Percentiles rank a stretch among this genome's conserved stretches.
phyloP scores from a whole-genome alignment of 2,113 vertebrate species.

The Clarias macrocephalus region DNA sequence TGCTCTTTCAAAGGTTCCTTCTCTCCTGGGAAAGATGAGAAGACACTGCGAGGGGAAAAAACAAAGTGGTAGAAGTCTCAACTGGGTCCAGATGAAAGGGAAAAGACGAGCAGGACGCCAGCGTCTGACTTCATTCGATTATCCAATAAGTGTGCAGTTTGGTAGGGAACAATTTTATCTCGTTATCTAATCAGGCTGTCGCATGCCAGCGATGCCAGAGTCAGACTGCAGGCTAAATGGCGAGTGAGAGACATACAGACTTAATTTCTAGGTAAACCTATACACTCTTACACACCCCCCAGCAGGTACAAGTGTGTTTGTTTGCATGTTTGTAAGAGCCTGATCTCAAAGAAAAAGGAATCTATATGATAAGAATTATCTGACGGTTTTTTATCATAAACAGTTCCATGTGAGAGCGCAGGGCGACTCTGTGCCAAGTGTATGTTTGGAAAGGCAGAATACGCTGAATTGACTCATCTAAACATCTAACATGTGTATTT shows the following conservation, averaged over 20 bases:
- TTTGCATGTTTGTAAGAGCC: not conserved
- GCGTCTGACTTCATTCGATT: conserved; percentile 56
- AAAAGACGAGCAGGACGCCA: conserved; percentile 60
- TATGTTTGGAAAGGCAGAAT: conserved; percentile 15
- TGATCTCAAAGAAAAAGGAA: conserved; percentile 7
- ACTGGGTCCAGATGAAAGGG: conserved; percentile 73
- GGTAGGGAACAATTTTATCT: conserved; percentile 58
- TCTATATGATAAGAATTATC: conserved; percentile 31
- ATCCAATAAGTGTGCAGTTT: conserved; percentile 49
- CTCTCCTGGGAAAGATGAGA: conserved; percentile 45
- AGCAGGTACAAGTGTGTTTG: not conserved
- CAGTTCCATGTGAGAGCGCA: conserved; percentile 23
- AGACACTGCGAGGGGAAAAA: conserved; percentile 33
- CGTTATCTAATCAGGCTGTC: conserved; percentile 69
- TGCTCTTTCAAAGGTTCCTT: conserved; percentile 47
- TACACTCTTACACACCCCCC: conserved; percentile 25
- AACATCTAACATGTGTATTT: conserved; percentile 46
- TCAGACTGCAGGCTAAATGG: conserved; percentile 62
- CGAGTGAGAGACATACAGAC: not conserved
- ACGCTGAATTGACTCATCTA: conserved; percentile 20
- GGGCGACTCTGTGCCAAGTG: conserved; percentile 2
- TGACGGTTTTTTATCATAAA: conserved; percentile 26
- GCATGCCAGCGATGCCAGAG: conserved; percentile 52
- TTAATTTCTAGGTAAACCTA: not conserved
- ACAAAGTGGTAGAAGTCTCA: conserved; percentile 56